These are phyloP conservation scores for Cryptops parisi DNA, from an alignment of 2,888 invertebrate genomes.

Conservation along the genomic window DNA sequence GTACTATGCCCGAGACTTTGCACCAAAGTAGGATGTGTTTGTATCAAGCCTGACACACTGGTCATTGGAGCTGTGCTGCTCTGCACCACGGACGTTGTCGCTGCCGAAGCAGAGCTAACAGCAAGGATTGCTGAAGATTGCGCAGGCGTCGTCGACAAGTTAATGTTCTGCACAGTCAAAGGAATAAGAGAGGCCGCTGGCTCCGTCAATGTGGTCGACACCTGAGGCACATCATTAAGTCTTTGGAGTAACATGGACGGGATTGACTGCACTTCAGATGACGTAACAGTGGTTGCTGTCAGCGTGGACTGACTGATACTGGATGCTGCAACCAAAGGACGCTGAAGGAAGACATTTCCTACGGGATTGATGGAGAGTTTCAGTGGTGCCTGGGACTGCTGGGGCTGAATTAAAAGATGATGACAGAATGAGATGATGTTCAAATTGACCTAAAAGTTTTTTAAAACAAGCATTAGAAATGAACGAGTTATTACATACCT, in stretches of 20 bases:
- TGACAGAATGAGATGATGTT: background rate
- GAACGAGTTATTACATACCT: background rate
- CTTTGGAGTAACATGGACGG: constrained; percentile 21
- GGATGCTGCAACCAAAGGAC: constrained; percentile 4
- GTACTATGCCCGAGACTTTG: constrained; percentile 10
- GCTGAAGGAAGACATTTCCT: constrained; percentile 23
- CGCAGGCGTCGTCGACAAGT: constrained; percentile 1
- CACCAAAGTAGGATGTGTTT: constrained; percentile 12
- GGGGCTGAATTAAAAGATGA: background rate
- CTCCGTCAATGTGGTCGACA: constrained; percentile 17
- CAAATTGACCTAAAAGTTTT: background rate
- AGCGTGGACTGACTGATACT: background rate
- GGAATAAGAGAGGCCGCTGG: constrained; percentile 19
- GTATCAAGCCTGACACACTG: constrained; percentile 10
- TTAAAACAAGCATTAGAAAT: background rate
- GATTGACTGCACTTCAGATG: background rate
- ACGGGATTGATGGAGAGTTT: constrained; percentile 23
- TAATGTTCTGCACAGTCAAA: constrained; percentile 21
- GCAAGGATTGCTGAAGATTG: background rate
- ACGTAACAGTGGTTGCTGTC: background rate
- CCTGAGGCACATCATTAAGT: constrained; percentile 20
- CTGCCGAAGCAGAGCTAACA: background rate
- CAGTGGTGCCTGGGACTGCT: constrained; percentile 18
- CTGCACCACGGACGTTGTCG: background rate
- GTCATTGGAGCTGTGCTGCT: background rate